Base-by-base conservation (phyloP, 2,888 invertebrate genomes). In the Gerris lacustris region DNA sequence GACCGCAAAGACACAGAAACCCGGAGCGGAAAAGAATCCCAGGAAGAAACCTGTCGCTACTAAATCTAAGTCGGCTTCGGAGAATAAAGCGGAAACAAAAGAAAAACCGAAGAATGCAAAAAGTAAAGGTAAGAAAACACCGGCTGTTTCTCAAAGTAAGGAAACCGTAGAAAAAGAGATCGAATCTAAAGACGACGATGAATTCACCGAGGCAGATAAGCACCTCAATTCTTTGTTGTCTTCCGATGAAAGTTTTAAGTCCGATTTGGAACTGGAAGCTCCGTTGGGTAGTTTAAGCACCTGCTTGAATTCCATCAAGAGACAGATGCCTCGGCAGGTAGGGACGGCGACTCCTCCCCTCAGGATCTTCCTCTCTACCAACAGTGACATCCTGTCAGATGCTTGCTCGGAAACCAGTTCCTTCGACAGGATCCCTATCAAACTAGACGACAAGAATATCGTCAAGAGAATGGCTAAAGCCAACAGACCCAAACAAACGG, bases 391-490 rank as follows among this genome's bases (percentile, higher is more conserved):
- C 9, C 9, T 55, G 55, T 55, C 55, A 5, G 11, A 9, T 5
- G 55, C 55, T 7, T 7, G 47, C 55, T 55, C 55, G 15, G 55
- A 11, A 9, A 15, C 9, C 15, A 55, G 55, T 5, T 31, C 31
- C 31, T 55, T 55, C 15, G 55, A 9, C 15, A 15, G 15, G 9
- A 2, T 55, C 11, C 9, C 55, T 5, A 15, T 55, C 15, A 55
- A 55, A 55, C 9, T 55, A 11, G 55, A 55, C 15, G 55, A 55
- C 15, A 55, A 55, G 15, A 55, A 55, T 5, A 15, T 55, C 15
- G 55, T 55, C 9, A 55, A 55, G 15, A 55, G 55, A 55, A 55
- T 55, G 55, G 55, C 55, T 55, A 55, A 55, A 55, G 55, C 55
- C 9, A 55, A 55, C 15, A 2, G 15, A 15, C 55, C 55, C 15